Conservation (phyloP, 2,888 invertebrate species). For the Caradrina kadenii region DNA sequence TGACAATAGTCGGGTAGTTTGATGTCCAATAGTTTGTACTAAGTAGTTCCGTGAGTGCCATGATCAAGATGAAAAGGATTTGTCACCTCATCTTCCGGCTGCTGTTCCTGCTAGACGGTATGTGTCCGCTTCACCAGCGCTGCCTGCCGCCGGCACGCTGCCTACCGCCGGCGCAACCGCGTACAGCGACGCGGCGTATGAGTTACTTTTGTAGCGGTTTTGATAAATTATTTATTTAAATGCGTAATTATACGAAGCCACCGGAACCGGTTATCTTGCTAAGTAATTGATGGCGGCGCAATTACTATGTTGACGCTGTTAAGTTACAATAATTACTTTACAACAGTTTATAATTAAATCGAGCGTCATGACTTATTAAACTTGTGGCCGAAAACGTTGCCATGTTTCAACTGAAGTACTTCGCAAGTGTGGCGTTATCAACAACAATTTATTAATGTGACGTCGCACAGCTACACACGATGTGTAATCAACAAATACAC, state of each 20-base stretch:
- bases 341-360: constrained; percentile 43
- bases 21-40: constrained; percentile 45
- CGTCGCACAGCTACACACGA: too few species aligned
- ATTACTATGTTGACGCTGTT: constrained; percentile 35
- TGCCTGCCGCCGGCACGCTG: too few species aligned
- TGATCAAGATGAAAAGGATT: constrained; percentile 87
- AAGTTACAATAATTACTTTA: constrained; percentile 41
- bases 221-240: constrained; percentile 39
- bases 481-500: too few species aligned
- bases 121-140: too few species aligned
- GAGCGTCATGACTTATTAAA: constrained; percentile 13
- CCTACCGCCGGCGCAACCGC: too few species aligned
- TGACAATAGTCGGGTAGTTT: constrained; percentile 60
- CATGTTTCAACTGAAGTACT: not conserved
- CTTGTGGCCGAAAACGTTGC: not conserved
- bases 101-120: constrained; percentile 85
- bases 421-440: not conserved
- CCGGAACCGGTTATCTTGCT: constrained; percentile 43
- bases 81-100: constrained; percentile 84
- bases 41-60: constrained; percentile 63
- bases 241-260: not conserved
- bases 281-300: constrained; percentile 17
- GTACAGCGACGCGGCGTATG: not conserved
- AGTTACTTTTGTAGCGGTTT: constrained; percentile 17
- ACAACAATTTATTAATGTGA: too few species aligned